Conservation (phyloP, 92 coral and sea anemone genomes). For the Porites cylindrica region DNA sequence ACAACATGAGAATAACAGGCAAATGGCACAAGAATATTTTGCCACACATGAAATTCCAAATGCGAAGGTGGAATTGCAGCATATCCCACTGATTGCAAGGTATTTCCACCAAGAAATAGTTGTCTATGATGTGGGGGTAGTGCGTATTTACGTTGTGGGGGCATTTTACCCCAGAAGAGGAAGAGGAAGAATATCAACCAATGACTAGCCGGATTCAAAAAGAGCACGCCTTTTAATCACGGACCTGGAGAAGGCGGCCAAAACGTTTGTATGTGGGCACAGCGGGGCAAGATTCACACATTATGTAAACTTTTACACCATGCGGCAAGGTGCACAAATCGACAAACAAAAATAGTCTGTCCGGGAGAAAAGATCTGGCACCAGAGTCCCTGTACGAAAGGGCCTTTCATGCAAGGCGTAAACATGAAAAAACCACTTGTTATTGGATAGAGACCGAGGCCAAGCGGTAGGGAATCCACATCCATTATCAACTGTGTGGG, state of each 20-base stretch:
- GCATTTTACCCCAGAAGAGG: background rate
- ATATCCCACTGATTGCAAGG: background rate
- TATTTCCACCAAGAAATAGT: background rate
- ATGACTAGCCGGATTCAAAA: background rate
- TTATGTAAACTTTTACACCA: background rate
- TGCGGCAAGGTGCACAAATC: background rate
- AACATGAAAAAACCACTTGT: background rate
- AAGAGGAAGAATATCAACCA: background rate
- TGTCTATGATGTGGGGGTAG: background rate
- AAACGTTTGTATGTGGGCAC: background rate
- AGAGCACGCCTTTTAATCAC: background rate
- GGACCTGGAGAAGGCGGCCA: background rate
- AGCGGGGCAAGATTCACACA: conserved; percentile 5
- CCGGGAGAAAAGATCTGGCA: background rate
- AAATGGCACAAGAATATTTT: background rate
- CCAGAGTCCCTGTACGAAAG: background rate
- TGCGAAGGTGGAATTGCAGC: background rate
- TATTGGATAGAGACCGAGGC: background rate
- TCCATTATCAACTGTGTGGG: background rate
- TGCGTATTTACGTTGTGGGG: background rate
- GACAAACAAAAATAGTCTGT: background rate
- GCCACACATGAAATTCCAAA: background rate
- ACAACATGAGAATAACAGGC: background rate
- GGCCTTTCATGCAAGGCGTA: background rate
- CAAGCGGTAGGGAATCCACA: background rate